Evolutionary conservation across 1,140 invertebrate species (phyloP).

Genomic region (Apocrypta bakeri): DNA sequence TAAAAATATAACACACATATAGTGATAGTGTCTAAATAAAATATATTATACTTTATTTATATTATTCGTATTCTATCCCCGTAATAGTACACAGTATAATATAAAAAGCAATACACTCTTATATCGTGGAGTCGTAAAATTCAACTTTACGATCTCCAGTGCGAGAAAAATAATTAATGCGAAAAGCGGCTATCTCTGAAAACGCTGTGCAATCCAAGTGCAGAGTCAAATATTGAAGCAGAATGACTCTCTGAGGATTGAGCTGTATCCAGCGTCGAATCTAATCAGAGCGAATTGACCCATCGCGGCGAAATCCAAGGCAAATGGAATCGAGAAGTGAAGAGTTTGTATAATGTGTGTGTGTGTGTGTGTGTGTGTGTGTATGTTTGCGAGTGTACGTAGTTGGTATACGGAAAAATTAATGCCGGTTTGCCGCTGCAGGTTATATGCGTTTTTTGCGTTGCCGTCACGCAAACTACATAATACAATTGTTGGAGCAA

Average conservation of each 20-base stretch:
- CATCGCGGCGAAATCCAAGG: not conserved
- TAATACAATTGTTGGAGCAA: too few species aligned
- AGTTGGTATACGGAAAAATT: not conserved
- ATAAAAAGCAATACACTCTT: too few species aligned
- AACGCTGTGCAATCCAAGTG: not conserved
- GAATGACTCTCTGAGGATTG: not conserved
- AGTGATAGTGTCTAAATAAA: too few species aligned
- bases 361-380: too few species aligned
- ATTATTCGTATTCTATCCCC: too few species aligned
- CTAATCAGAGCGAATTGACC: slow-evolving; percentile 40
- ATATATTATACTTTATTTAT: too few species aligned
- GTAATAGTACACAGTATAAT: too few species aligned
- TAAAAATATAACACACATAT: too few species aligned
- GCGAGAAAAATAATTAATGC: not conserved
- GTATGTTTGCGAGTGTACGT: too few species aligned
- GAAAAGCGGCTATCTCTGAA: not conserved
- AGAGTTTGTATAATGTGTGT: not conserved
- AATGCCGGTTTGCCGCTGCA: not conserved
- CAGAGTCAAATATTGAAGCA: not conserved
- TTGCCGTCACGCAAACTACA: not conserved
- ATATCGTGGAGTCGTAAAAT: too few species aligned
- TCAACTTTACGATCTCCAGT: too few species aligned
- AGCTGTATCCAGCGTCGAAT: slow-evolving; percentile 2
- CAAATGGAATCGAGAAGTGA: slow-evolving; percentile 4
- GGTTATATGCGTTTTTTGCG: not conserved